These are phyloP conservation scores for Paedocypris micromegethes DNA, from an alignment of 2,797 vertebrate species.

Conservation along the genomic window DNA sequence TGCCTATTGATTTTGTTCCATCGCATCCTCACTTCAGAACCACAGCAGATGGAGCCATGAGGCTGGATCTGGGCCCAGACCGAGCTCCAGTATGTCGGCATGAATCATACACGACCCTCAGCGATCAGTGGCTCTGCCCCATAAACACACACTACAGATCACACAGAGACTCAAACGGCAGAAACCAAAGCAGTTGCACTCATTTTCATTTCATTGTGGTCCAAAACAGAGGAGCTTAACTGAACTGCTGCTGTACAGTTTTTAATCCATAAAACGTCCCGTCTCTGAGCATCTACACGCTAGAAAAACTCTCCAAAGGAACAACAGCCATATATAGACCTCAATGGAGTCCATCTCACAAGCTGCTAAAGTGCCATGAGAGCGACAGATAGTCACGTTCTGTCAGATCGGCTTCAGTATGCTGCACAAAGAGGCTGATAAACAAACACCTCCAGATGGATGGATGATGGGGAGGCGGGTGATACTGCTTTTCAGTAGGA, in stretches of 20 bases:
- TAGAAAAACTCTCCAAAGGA: no score
- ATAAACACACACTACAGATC: slow-evolving; percentile 24
- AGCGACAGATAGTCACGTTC: slow-evolving; percentile 21
- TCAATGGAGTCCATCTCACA: not conserved
- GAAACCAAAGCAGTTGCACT: slow-evolving; percentile 8
- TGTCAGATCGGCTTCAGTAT: slow-evolving; percentile 27
- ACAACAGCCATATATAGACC: not conserved
- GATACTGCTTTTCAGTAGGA: slow-evolving; percentile 40
- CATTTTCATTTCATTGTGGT: not conserved
- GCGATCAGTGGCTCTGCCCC: slow-evolving; percentile 37
- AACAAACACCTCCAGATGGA: slow-evolving; percentile 45
- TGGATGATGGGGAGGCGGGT: slow-evolving; percentile 32
- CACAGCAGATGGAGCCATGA: slow-evolving; percentile 48
- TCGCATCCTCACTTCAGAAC: slow-evolving; percentile 44
- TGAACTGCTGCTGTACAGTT: no score
- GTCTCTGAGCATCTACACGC: no score
- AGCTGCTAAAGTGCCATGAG: not conserved
- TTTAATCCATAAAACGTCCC: no score
- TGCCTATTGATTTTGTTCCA: slow-evolving; percentile 36
- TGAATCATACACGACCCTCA: slow-evolving; percentile 48
- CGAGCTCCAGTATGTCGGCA: slow-evolving; percentile 46
- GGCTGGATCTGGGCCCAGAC: slow-evolving; percentile 45
- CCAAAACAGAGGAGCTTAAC: no score
- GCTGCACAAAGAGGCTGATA: slow-evolving; percentile 36
- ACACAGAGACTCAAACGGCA: not conserved